phyloP scores from a whole-genome alignment of 2,113 vertebrate genomes.

The Coturnix japonica region DNA sequence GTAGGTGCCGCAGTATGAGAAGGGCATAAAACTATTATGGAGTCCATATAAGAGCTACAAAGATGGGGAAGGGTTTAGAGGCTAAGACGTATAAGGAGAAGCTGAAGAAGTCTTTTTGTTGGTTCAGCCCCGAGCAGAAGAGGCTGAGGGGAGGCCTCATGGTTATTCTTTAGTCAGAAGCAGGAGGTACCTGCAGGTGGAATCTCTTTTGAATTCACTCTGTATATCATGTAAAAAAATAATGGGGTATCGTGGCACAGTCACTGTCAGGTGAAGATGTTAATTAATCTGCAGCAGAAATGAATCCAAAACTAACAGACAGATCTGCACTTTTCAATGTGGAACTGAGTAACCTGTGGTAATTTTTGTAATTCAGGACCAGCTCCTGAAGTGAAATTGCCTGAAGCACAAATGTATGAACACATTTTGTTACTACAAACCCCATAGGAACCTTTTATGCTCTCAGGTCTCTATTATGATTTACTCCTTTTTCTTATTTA shows the following conservation, averaged over 20 bases:
- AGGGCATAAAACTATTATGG: neutral
- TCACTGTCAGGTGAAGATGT: neutral
- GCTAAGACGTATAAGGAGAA: neutral
- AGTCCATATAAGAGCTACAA: neutral
- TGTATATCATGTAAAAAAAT: neutral
- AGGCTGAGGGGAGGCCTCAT: neutral
- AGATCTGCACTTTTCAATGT: neutral
- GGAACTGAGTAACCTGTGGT: neutral
- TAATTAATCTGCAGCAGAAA: neutral
- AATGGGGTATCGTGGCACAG: neutral
- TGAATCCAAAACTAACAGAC: neutral
- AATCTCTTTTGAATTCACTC: neutral
- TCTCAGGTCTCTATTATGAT: neutral
- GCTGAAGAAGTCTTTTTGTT: neutral
- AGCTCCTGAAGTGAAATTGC: neutral
- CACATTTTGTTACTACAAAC: neutral
- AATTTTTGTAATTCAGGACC: neutral
- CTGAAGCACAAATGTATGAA: neutral
- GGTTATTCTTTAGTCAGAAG: neutral
- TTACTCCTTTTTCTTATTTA: neutral
- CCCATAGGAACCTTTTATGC: neutral
- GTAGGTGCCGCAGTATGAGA: neutral
- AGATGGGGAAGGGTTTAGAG: neutral
- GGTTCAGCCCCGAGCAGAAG: neutral
- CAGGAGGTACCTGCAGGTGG: neutral